Conservation (phyloP, 2,888 invertebrate species). For the Subacronicta megacephala region DNA sequence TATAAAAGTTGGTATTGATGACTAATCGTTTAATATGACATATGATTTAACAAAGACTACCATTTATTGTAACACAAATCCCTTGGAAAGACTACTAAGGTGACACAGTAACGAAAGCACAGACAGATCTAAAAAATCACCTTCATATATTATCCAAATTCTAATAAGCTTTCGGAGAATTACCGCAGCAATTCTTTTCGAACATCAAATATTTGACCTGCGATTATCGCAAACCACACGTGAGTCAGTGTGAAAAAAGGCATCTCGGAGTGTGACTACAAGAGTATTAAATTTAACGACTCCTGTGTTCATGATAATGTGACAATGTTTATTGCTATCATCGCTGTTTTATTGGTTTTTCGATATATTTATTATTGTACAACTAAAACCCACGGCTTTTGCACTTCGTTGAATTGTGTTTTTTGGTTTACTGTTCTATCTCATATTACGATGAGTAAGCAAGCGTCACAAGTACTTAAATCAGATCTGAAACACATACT, state of each 20-base stretch:
- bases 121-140: conserved; percentile 40
- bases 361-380: conserved; percentile 62
- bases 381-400: conserved; percentile 47
- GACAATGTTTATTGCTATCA: conserved; percentile 69
- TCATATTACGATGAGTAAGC: conserved; percentile 35
- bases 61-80: conserved; percentile 44
- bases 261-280: conserved; percentile 52
- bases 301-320: conserved; percentile 69
- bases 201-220: conserved; percentile 56
- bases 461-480: conserved; percentile 39
- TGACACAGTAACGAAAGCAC: conserved; percentile 47
- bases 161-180: conserved; percentile 53
- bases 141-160: conserved; percentile 42
- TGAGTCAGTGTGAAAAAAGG: conserved; percentile 58
- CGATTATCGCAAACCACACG: conserved; percentile 45
- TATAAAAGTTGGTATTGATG: conserved; percentile 16
- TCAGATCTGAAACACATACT: conserved; percentile 36
- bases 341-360: conserved; percentile 62
- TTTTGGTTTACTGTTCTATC: conserved; percentile 35
- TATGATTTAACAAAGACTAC: conserved; percentile 46
- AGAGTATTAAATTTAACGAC: conserved; percentile 75
- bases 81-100: conserved; percentile 40
- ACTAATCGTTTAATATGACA: conserved; percentile 42
- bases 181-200: conserved; percentile 43
- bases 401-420: conserved; percentile 32